phyloP scores from a whole-genome alignment of 2,113 vertebrate species.

The Ceyx melanurus region DNA sequence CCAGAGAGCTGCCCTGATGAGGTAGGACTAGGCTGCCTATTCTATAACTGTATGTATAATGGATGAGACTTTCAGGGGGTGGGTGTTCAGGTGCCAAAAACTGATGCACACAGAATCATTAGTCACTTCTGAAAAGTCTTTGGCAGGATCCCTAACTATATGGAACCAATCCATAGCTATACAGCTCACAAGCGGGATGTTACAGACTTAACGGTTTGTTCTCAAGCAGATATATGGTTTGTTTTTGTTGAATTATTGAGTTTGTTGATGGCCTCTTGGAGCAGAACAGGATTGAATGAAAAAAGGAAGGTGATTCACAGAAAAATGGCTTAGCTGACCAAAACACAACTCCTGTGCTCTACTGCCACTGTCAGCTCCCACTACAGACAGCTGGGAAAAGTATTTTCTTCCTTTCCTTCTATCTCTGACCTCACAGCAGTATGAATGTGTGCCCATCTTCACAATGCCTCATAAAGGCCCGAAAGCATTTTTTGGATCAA shows the following conservation, averaged over 20 bases:
- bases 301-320: constrained; percentile 61
- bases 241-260: constrained; percentile 66
- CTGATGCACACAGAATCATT: constrained; percentile 60
- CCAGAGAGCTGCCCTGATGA: neutral
- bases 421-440: neutral
- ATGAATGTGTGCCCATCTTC: neutral
- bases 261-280: constrained; percentile 64
- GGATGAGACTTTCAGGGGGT: constrained; percentile 55
- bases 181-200: constrained; percentile 41
- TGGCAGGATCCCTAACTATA: constrained; percentile 59
- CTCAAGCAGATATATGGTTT: constrained; percentile 60
- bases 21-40: constrained; percentile 11
- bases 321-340: constrained; percentile 39
- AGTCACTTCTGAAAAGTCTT: constrained; percentile 62
- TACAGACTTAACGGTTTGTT: constrained; percentile 59
- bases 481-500: neutral
- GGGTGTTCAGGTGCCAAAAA: constrained; percentile 56
- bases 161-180: constrained; percentile 55
- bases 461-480: neutral
- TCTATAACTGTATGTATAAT: constrained; percentile 59
- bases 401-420: neutral
- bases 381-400: neutral
- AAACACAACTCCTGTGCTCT: constrained; percentile 14
- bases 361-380: neutral
- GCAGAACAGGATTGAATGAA: constrained; percentile 56